Conservation (phyloP, 1,140 invertebrate genomes). For the Luehdorfia chinensis region DNA sequence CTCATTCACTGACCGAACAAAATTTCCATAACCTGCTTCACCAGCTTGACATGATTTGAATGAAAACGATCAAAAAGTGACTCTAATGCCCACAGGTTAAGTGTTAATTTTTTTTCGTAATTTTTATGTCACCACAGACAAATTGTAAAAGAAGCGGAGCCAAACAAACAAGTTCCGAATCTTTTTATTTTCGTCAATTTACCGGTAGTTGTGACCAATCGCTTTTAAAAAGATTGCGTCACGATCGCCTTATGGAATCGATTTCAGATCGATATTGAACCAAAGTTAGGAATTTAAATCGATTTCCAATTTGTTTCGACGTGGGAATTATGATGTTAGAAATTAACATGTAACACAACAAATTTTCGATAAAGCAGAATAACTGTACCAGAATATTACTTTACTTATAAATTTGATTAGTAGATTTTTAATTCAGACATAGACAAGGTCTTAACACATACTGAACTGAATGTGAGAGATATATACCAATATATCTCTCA, state of each 20-base stretch:
- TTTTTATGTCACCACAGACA: not conserved
- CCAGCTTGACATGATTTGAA: not conserved
- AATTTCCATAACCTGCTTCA: conserved; percentile 6
- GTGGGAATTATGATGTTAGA: conserved; percentile 2
- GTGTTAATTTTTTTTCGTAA: not conserved
- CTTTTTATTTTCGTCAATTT: conserved; percentile 2
- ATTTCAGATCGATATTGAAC: conserved; percentile 12
- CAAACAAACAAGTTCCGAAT: conserved; percentile 6
- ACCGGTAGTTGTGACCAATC: conserved; percentile 1
- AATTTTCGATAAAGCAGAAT: too few relatives aligned
- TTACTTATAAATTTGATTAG: too few relatives aligned
- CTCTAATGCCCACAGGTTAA: not conserved
- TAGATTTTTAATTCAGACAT: too few relatives aligned
- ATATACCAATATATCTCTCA: too few relatives aligned
- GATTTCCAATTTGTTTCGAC: conserved; percentile 5
- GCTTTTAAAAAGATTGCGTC: conserved; percentile 2
- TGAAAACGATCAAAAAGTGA: not conserved
- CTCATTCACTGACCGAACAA: conserved; percentile 6
- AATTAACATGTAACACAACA: too few relatives aligned
- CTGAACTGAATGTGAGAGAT: too few relatives aligned
- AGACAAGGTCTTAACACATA: too few relatives aligned
- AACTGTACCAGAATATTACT: too few relatives aligned
- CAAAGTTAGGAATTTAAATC: not conserved
- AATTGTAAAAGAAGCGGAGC: conserved; percentile 1
- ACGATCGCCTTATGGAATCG: conserved; percentile 2